Conservation (phyloP, 2,888 invertebrate species). For the Nemurella pictetii region DNA sequence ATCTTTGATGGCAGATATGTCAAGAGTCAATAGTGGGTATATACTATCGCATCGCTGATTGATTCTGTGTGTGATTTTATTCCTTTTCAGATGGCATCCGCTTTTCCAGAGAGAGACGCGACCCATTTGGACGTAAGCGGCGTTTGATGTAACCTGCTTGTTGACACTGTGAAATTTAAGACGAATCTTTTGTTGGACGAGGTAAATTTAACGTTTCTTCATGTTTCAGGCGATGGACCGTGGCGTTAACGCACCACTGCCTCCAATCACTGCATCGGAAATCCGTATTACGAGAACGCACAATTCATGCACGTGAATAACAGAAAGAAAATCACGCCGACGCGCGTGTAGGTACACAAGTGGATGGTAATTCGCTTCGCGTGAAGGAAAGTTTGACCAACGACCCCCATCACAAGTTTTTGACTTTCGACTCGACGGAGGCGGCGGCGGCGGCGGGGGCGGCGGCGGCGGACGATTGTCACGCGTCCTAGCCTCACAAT, state of each 20-base stretch:
- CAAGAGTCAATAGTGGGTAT: too few species aligned
- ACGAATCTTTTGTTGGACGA: too few species aligned
- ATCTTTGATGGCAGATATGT: background rate
- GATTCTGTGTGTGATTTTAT: too few species aligned
- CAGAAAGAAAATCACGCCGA: background rate
- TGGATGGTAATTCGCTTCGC: background rate
- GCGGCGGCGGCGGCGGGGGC: background rate
- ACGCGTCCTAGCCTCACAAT: constrained; percentile 18
- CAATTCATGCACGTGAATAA: background rate
- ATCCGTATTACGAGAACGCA: background rate
- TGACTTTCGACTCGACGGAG: background rate
- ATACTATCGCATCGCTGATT: too few species aligned
- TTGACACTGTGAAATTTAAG: too few species aligned
- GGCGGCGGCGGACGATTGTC: background rate
- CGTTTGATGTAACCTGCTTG: too few species aligned
- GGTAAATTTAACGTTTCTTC: too few species aligned
- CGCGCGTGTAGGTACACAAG: background rate
- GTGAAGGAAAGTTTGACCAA: background rate
- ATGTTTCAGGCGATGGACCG: too few species aligned
- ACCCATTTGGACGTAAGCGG: too few species aligned
- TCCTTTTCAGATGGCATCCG: too few species aligned
- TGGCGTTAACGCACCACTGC: background rate
- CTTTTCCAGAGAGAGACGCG: too few species aligned
- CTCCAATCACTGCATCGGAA: background rate
- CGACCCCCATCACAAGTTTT: background rate